Evolutionary conservation across 2,113 vertebrate genomes (phyloP), one percentile per base, ranked within the genome.

Genomic region (Hemiscyllium ocellatum): DNA sequence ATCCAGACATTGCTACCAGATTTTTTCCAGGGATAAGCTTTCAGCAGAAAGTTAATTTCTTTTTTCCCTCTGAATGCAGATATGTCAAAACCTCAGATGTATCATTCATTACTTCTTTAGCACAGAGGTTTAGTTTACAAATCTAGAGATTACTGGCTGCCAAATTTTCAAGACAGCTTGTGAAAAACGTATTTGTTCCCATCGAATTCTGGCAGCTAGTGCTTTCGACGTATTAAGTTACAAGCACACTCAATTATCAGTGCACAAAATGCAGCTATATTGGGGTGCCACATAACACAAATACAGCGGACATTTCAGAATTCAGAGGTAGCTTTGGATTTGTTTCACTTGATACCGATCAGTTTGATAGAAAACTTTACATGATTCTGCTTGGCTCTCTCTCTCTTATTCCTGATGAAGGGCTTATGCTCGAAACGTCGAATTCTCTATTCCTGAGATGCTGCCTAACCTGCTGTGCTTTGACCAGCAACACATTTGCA

Each of bases 1-100:
- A 76, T 76, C 94, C 66, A 70, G 19, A n/a, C 66, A 26, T 69
- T 70, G 69, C 94, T 95, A 95, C 94, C 69, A 72, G 94, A 95
- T 95, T 95, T 95, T 72, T 93, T 66, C 56, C 61, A 52, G 42
- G 94, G 68, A 76, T 72, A 52, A 76, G 50, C 42, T 95, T 72
- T 76, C 42, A 72, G 26, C 68, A 72, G 93, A 70, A 37, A 61
- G 87, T 61, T 61, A 61, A 90, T 90, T 19, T n/a, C 56, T 33
- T 68, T 94, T 68, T 37, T 47, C 3, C 20, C 37, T 7, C 22
- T 24, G 24, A 91, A 91, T 91, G 29, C 87, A n/a, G 56, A 93
- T 66, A 66, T 52, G 94, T 95, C 47, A 33, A 52, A 61, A 95
- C 42, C 24, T 95, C 69, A 72, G 80, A 83, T 13, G 94, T 76